These are phyloP conservation scores for Nomada fucata DNA, from an alignment of 2,888 invertebrate genomes.

Conservation along the genomic window DNA sequence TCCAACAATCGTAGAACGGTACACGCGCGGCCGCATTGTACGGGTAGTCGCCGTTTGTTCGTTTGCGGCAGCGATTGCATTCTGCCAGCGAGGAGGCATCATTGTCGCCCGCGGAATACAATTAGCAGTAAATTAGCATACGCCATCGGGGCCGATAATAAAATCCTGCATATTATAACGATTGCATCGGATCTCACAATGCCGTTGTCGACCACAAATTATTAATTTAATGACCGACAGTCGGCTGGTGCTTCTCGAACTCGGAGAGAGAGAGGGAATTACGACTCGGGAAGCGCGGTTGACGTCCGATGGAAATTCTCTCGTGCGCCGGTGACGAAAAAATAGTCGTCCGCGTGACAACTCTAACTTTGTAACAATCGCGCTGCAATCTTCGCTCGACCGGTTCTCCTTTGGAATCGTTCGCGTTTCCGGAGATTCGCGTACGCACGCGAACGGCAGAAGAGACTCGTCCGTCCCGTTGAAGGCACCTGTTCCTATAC, in stretches of 20 bases:
- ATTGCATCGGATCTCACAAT: conserved; percentile 83
- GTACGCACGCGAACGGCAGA: neutral
- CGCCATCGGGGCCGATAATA: conserved; percentile 81
- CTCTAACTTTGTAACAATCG: conserved; percentile 45
- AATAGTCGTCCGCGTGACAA: conserved; percentile 28
- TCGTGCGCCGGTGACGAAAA: conserved; percentile 4
- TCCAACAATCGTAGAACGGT: conserved; percentile 54
- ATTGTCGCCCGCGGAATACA: conserved; percentile 83
- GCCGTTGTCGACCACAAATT: conserved; percentile 84
- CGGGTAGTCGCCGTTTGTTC: conserved; percentile 53
- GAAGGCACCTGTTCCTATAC: conserved; percentile 34
- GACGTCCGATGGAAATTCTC: conserved; percentile 62
- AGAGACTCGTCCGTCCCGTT: conserved; percentile 28
- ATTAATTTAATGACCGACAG: conserved; percentile 82
- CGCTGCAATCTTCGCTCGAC: conserved; percentile 17
- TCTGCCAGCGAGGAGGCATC: conserved; percentile 76
- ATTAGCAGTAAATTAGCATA: conserved; percentile 84
- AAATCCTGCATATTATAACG: conserved; percentile 83
- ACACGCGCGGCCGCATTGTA: conserved; percentile 52
- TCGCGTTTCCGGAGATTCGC: conserved; percentile 27
- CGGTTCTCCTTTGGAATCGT: conserved; percentile 25
- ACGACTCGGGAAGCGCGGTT: conserved; percentile 65
- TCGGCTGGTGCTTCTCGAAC: conserved; percentile 47
- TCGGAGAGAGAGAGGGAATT: conserved; percentile 60
- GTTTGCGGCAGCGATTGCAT: conserved; percentile 69